Conservation (phyloP, 2,797 vertebrate species). For the Sebastes goodei region DNA sequence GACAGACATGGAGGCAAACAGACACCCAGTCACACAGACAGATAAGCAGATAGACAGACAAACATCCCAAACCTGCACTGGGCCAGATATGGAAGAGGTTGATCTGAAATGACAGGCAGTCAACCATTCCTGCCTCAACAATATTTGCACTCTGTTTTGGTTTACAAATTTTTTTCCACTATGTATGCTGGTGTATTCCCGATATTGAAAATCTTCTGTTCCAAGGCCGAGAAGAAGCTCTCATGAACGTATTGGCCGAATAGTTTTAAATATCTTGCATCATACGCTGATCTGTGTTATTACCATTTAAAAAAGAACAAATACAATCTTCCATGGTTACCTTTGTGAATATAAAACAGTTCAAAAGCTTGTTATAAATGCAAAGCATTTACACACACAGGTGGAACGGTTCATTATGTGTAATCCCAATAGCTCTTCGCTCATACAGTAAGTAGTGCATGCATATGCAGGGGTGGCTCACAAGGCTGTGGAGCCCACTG, state of each 20-base stretch:
- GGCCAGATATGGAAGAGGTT: slow-evolving; percentile 67
- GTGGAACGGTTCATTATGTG: slow-evolving; percentile 55
- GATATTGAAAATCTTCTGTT: slow-evolving; percentile 40
- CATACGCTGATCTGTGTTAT: neutral
- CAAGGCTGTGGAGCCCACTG: slow-evolving; percentile 49
- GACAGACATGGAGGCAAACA: slow-evolving; percentile 64
- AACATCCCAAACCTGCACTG: slow-evolving; percentile 69
- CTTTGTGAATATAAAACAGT: slow-evolving; percentile 30
- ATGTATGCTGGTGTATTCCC: slow-evolving; percentile 34
- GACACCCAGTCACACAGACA: slow-evolving; percentile 68
- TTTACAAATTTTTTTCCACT: slow-evolving; percentile 65
- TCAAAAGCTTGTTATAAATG: slow-evolving; percentile 38
- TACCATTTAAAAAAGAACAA: slow-evolving; percentile 9
- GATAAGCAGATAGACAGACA: slow-evolving; percentile 72
- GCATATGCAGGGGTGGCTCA: slow-evolving; percentile 53
- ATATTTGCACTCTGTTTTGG: slow-evolving; percentile 70
- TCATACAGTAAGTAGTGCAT: slow-evolving; percentile 49
- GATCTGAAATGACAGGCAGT: slow-evolving; percentile 74
- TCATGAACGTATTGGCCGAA: slow-evolving; percentile 26
- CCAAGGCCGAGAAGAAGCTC: slow-evolving; percentile 23
- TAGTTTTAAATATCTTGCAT: slow-evolving; percentile 20
- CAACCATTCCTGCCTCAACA: slow-evolving; percentile 69
- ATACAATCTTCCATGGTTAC: neutral
- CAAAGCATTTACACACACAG: slow-evolving; percentile 44
- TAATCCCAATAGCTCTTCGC: slow-evolving; percentile 47